Conservation (phyloP, 1,140 invertebrate species). For the Neodiprion virginianus region DNA sequence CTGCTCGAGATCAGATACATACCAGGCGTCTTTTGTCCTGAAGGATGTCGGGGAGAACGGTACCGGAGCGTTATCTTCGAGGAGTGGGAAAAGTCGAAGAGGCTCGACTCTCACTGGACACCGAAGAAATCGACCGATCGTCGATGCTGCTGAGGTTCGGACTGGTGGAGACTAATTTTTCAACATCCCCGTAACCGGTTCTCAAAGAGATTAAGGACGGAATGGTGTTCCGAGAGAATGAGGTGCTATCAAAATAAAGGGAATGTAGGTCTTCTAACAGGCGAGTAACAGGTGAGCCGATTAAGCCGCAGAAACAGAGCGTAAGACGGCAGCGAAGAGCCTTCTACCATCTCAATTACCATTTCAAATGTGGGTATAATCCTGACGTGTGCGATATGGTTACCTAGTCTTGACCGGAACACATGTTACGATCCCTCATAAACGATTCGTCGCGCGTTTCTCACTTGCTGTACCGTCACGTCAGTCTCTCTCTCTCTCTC, state of each 20-base stretch:
- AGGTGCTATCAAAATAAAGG: neutral
- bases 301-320: slow-evolving; percentile 59
- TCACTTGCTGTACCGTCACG: neutral
- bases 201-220: too few relatives aligned
- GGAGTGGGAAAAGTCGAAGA: neutral
- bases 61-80: neutral
- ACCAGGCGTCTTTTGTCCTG: too few relatives aligned
- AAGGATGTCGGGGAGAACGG: too few relatives aligned
- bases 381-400: neutral
- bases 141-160: neutral
- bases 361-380: slow-evolving; percentile 29
- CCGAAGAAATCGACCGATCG: neutral
- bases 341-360: slow-evolving; percentile 39
- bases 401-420: slow-evolving; percentile 13
- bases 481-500: too few relatives aligned
- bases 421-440: slow-evolving; percentile 10
- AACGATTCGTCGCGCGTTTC: slow-evolving; percentile 16
- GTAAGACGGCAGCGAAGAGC: slow-evolving; percentile 27
- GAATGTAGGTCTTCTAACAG: neutral
- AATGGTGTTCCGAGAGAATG: too few relatives aligned
- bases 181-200: too few relatives aligned
- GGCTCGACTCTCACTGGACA: neutral
- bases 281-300: slow-evolving; percentile 37
- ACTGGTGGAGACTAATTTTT: neutral
- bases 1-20: too few relatives aligned